These are phyloP conservation scores for Synergus itoensis DNA, from an alignment of 2,888 invertebrate genomes.

Conservation along the genomic window DNA sequence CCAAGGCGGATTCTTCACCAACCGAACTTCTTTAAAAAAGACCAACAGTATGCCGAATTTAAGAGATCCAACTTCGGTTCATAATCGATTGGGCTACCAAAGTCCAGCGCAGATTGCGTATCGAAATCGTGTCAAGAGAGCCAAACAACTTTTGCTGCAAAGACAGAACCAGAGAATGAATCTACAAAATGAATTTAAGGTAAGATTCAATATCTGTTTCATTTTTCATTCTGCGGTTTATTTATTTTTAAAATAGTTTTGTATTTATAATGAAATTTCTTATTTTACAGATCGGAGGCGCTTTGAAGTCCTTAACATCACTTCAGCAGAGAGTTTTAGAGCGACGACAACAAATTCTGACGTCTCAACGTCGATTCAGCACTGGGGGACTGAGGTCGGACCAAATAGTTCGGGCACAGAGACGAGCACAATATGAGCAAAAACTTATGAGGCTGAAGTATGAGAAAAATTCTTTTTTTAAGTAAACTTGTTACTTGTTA, in stretches of 20 bases:
- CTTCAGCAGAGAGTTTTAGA: slow-evolving; percentile 68
- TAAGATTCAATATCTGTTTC: slow-evolving; percentile 55
- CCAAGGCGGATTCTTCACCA: slow-evolving; percentile 64
- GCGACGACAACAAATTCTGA: slow-evolving; percentile 68
- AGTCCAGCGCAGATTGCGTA: slow-evolving; percentile 75
- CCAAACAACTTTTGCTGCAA: slow-evolving; percentile 72
- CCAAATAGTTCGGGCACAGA: slow-evolving; percentile 73
- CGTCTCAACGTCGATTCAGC: slow-evolving; percentile 68
- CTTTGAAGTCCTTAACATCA: slow-evolving; percentile 63
- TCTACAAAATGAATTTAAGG: slow-evolving; percentile 69
- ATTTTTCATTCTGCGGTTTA: background rate
- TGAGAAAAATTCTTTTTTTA: slow-evolving; percentile 10
- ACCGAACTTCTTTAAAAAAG: slow-evolving; percentile 64
- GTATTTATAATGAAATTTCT: slow-evolving; percentile 23
- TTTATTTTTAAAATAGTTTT: background rate
- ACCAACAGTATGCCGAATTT: slow-evolving; percentile 73
- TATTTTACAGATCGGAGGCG: slow-evolving; percentile 61
- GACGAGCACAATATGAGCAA: slow-evolving; percentile 73
- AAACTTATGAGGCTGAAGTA: slow-evolving; percentile 75
- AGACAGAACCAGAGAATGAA: slow-evolving; percentile 69
- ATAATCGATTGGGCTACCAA: slow-evolving; percentile 74
- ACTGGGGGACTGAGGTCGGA: slow-evolving; percentile 72
- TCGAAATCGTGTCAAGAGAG: slow-evolving; percentile 73
- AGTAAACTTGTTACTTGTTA: too few species aligned
- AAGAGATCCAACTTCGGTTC: slow-evolving; percentile 73